A percentile compares a stretch with the other conserved stretches of the same genome.
phyloP scores from a whole-genome alignment of 2,797 vertebrate genomes.

The Darevskia nairensis region DNA sequence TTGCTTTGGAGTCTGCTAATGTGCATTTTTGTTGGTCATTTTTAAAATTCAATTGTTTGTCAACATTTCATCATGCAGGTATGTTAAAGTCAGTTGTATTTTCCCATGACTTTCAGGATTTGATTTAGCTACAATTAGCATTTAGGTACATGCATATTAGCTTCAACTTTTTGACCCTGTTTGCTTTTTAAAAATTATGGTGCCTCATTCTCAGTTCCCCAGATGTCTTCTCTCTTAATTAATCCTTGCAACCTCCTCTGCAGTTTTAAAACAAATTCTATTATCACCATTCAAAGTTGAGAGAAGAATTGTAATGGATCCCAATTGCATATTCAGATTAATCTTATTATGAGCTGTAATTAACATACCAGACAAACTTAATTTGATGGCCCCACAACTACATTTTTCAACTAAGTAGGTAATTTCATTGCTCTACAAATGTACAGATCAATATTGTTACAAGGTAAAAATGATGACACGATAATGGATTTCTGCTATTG shows the following conservation, averaged over 20 bases:
- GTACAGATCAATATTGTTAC: constrained; percentile 42
- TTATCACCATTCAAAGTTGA: constrained; percentile 78
- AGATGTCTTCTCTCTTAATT: constrained; percentile 74
- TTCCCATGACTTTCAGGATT: not conserved
- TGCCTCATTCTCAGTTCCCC: constrained; percentile 67
- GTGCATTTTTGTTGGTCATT: not conserved
- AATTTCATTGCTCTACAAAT: constrained; percentile 71
- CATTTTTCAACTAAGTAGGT: constrained; percentile 67
- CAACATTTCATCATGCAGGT: constrained; percentile 41
- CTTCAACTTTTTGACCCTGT: constrained; percentile 71
- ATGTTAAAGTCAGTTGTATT: not conserved
- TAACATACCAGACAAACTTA: constrained; percentile 69
- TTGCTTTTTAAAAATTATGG: constrained; percentile 70
- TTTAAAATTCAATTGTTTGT: constrained; percentile 16
- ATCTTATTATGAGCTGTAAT: constrained; percentile 76
- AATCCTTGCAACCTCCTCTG: constrained; percentile 73
- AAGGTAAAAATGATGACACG: constrained; percentile 39
- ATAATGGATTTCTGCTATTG: constrained; percentile 39
- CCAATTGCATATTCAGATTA: constrained; percentile 78
- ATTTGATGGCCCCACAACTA: constrained; percentile 67
- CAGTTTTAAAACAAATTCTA: constrained; percentile 59
- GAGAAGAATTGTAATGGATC: constrained; percentile 75
- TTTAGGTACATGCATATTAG: constrained; percentile 69
- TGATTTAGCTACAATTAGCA: constrained; percentile 55
- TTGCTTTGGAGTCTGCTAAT: not conserved